Base-by-base conservation (phyloP, 2,888 invertebrate genomes). In the Augochlorella aurata region DNA sequence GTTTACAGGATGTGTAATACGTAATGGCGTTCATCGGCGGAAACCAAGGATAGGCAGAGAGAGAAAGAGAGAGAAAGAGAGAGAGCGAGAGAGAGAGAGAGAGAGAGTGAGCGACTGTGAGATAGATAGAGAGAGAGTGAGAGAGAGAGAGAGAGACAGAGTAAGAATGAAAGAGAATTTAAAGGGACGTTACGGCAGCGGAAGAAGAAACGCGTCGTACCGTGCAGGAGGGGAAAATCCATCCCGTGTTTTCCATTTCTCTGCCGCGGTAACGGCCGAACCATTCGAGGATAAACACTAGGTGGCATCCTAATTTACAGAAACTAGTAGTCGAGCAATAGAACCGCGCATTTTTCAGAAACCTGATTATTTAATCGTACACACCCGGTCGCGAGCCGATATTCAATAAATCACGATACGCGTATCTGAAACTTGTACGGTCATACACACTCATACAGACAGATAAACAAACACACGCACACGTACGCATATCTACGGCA, bases 251-350 rank as follows among this genome's bases (percentile, higher is more conserved):
- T 76, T 78, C 73, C 70, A 58, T 83, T 83, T 83, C 78, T 83
- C 81, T 68, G 81, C 81, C 61, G 52, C 77, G 67, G 76, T 65
- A 77, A 74, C 74, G 71, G 24, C 74, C 70, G 67, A 85, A 74
- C 74, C 29, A 75, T 68, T 81, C 71, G 69, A 84, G 52, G 71
- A 82, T 79, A 79, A 87, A 76, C 74, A 67, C 58, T 86, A 86
- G 81, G 78, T 81, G 86, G 79, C 81, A 84, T 86, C 83, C 85
- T 88, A 80, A 87, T 87, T 87, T 86, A 77, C 87, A 83, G 86
- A 71, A 85, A 76, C 82, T 79, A 79, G 82, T 84, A 88, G 85
- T 79, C 86, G 81, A 85, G 71, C 83, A 83, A 86, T 88, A 88
- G 88, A 74, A 83, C 77, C 82, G 87, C 88, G 84, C 87, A 86